Conservation (phyloP, 1,140 invertebrate species). For the Belonocnema kinseyi region DNA sequence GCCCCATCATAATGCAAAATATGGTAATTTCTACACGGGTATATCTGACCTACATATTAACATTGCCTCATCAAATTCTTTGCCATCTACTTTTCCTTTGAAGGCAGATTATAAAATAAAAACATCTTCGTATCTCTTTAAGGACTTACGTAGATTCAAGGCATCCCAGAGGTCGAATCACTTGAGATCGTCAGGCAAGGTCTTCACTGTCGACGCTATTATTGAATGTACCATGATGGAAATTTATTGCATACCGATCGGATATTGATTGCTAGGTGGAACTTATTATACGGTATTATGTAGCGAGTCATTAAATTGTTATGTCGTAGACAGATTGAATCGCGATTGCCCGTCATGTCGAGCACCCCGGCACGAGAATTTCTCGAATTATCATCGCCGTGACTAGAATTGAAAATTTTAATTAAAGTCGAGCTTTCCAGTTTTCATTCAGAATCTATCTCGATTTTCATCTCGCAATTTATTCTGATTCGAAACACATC, state of each 20-base stretch:
- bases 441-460: no score
- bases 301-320: constrained; percentile 29
- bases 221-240: constrained; percentile 1
- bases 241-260: constrained; percentile 27
- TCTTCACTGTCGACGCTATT: background rate
- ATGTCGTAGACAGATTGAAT: constrained; percentile 16
- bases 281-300: constrained; percentile 1
- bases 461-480: no score
- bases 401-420: background rate
- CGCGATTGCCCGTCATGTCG: background rate
- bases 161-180: no score
- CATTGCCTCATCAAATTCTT: no score
- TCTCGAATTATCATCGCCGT: constrained; percentile 10
- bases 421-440: background rate
- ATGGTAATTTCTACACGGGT: no score
- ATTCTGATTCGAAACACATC: no score
- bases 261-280: constrained; percentile 27
- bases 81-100: no score
- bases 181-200: background rate
- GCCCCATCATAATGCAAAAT: no score
- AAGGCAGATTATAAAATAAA: no score
- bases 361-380: background rate
- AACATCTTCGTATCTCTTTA: no score
- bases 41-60: no score
- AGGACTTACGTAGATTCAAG: no score